Evolutionary conservation across 2,113 vertebrate species (phyloP).

Genomic region (Gymnogyps californianus): DNA sequence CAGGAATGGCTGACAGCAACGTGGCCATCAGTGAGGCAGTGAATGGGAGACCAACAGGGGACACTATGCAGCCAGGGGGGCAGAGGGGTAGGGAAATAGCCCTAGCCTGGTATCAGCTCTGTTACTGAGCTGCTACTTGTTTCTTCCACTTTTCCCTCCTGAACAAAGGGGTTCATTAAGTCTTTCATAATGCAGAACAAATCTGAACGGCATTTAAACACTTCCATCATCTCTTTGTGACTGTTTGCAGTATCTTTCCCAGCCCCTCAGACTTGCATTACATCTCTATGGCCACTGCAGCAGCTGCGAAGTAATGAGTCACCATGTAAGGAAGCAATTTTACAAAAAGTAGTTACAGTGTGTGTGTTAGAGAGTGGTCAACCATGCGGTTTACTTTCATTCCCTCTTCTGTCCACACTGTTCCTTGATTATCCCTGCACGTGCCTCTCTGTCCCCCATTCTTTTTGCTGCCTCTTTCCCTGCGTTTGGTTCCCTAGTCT

Average conservation of each 20-base stretch:
- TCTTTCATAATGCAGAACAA: background rate
- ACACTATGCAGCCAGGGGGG: background rate
- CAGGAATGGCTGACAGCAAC: background rate
- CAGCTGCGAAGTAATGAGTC: constrained; percentile 31
- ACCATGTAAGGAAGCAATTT: background rate
- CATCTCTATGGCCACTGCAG: background rate
- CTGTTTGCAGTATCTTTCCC: background rate
- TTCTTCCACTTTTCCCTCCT: background rate
- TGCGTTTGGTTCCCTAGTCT: background rate
- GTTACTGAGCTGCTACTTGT: background rate
- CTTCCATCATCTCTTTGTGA: background rate
- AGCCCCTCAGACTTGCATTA: background rate
- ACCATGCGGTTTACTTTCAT: background rate
- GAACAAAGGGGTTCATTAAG: background rate
- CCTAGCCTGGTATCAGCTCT: background rate
- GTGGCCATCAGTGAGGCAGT: background rate
- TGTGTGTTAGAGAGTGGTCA: background rate
- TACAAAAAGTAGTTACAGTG: background rate
- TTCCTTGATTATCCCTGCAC: background rate
- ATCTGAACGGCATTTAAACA: background rate
- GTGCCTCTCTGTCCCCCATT: background rate
- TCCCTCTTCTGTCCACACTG: background rate
- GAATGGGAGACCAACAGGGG: background rate
- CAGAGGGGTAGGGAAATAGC: background rate
- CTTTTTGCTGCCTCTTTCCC: background rate